A percentile compares a stretch with the other conserved stretches of the same genome.
Conservation (phyloP, 2,797 vertebrate species). For the Dromococcyx pavoninus region DNA sequence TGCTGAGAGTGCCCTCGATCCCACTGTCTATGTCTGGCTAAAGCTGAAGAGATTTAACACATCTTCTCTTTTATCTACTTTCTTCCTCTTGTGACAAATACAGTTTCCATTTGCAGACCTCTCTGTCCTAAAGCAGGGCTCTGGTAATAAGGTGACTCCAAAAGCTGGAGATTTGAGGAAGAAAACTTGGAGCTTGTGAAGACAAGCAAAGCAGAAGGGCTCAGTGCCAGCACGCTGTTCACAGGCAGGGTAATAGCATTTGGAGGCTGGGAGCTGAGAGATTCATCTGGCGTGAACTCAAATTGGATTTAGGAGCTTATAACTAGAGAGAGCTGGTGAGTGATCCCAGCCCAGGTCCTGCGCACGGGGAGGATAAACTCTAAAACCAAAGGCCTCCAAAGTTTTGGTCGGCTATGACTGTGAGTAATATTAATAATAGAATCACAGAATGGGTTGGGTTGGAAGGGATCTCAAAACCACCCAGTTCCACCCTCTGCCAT, state of each 20-base stretch:
- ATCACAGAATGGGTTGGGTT: too few species aligned
- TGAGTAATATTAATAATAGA: background rate
- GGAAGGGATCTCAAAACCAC: too few species aligned
- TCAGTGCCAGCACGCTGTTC: accelerated
- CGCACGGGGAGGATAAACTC: background rate
- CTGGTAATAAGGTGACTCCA: background rate
- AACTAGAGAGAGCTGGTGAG: background rate
- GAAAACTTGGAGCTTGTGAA: background rate
- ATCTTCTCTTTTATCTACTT: background rate
- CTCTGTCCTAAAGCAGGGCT: background rate
- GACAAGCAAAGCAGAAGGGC: background rate
- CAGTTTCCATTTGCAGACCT: background rate
- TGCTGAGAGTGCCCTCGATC: too few species aligned
- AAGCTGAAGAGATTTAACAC: background rate
- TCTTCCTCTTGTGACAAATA: background rate
- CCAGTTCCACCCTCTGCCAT: too few species aligned
- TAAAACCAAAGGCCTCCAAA: background rate
- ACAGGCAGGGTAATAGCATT: background rate
- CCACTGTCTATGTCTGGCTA: background rate
- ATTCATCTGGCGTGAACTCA: background rate
- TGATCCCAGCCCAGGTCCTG: background rate
- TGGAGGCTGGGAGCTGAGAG: background rate
- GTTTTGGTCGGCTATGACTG: background rate
- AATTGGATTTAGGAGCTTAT: background rate
- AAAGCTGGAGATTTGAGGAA: background rate